A percentile compares a stretch with the other conserved stretches of the same genome.
Conservation (phyloP, 2,888 invertebrate genomes). For the Diarsia rubi region DNA sequence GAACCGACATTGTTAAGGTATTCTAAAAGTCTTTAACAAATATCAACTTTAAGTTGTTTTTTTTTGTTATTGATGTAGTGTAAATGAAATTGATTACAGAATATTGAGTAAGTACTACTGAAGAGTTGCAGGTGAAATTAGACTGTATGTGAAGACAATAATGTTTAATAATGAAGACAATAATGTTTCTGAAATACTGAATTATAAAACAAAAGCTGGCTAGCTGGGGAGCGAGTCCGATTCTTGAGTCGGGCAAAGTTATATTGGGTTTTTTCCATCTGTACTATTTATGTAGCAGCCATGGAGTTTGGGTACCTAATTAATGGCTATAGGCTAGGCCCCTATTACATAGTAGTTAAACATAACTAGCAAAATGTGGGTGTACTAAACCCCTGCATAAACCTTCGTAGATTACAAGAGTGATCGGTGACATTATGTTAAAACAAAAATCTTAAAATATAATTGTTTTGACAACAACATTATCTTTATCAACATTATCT, state of each 20-base stretch:
- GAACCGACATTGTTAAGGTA: constrained; percentile 72
- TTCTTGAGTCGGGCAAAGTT: neutral
- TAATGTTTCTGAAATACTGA: neutral
- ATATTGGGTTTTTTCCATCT: neutral
- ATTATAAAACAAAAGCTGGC: neutral
- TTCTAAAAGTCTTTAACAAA: neutral
- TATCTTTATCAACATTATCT: neutral
- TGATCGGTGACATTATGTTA: neutral
- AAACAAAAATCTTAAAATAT: neutral
- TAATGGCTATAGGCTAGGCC: neutral
- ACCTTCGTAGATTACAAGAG: neutral
- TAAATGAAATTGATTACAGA: constrained; percentile 13
- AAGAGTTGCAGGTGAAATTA: neutral
- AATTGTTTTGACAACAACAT: neutral
- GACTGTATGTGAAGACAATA: neutral
- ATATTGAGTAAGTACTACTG: neutral
- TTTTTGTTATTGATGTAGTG: neutral
- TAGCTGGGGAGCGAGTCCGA: neutral
- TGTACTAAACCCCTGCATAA: too few relatives aligned
- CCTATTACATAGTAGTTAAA: neutral
- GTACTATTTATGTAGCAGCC: neutral
- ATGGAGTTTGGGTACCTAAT: neutral
- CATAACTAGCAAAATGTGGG: neutral
- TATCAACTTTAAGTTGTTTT: neutral
- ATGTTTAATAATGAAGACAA: too few relatives aligned